A percentile compares a stretch with the other conserved stretches of the same genome.
These are phyloP conservation scores for Microhierax caerulescens DNA, from an alignment of 2,797 vertebrate species.

Conservation along the genomic window DNA sequence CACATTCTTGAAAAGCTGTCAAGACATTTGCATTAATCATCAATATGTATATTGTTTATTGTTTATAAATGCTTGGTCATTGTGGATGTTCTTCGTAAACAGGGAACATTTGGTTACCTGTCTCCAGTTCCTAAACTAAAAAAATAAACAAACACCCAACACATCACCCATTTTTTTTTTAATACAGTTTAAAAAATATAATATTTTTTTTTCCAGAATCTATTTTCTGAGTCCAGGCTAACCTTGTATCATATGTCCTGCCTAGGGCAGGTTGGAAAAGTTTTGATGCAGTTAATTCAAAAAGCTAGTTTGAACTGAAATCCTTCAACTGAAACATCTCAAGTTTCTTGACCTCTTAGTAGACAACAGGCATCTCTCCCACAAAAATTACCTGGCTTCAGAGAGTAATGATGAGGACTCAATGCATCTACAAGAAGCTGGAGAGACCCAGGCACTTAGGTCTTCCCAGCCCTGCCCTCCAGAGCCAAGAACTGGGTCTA, in stretches of 20 bases:
- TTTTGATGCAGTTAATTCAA: neutral
- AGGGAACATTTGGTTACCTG: neutral
- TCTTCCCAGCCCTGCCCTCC: neutral
- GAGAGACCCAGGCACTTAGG: rapidly evolving
- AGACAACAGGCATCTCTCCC: neutral
- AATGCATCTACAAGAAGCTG: neutral
- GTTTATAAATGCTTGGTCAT: neutral
- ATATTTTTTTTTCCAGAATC: neutral
- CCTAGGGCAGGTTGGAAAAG: neutral
- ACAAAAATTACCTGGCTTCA: neutral
- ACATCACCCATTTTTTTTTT: neutral
- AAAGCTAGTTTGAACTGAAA: neutral
- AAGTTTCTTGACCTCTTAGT: neutral
- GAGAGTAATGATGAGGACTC: neutral
- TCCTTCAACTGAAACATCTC: neutral
- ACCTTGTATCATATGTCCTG: neutral
- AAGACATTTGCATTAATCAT: neutral
- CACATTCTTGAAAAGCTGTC: neutral
- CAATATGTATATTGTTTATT: neutral
- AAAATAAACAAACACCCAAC: neutral
- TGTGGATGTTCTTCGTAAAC: neutral
- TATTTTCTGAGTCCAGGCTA: neutral
- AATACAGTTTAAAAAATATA: neutral
- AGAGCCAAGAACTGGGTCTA: neutral
- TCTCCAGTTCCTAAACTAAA: neutral